Conservation (phyloP, 2,888 invertebrate genomes). For the Gordius sp. region DNA sequence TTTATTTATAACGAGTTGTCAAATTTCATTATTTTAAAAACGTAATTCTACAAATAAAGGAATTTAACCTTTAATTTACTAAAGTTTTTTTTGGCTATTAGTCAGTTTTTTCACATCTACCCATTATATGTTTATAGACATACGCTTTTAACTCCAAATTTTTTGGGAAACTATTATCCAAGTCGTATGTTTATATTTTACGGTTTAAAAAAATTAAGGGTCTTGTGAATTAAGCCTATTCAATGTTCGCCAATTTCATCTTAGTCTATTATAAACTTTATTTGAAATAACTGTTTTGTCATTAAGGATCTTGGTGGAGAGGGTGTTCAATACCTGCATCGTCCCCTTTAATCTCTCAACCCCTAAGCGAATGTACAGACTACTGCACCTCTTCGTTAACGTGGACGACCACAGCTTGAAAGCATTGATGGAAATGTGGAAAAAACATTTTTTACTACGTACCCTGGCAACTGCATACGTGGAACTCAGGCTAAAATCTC, state of each 20-base stretch:
- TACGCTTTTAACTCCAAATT: too few relatives aligned
- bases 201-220: neutral
- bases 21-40: too few relatives aligned
- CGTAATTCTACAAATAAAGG: too few relatives aligned
- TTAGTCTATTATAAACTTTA: neutral
- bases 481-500: too few relatives aligned
- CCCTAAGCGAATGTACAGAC: conserved; percentile 62
- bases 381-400: conserved; percentile 65
- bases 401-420: conserved; percentile 81
- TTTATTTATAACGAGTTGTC: too few relatives aligned
- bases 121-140: too few relatives aligned
- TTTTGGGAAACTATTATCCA: too few relatives aligned
- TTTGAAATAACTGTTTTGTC: conserved; percentile 12
- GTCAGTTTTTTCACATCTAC: too few relatives aligned
- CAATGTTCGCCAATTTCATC: neutral
- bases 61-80: too few relatives aligned
- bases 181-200: too few relatives aligned
- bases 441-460: conserved; percentile 47
- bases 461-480: neutral
- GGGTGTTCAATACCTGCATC: conserved; percentile 66
- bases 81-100: too few relatives aligned
- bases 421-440: conserved; percentile 67
- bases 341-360: conserved; percentile 69
- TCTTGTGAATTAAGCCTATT: neutral
- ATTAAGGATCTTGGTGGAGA: conserved; percentile 49